phyloP scores from a whole-genome alignment of 2,888 invertebrate species.

The Caenorhabditis doughertyi region DNA sequence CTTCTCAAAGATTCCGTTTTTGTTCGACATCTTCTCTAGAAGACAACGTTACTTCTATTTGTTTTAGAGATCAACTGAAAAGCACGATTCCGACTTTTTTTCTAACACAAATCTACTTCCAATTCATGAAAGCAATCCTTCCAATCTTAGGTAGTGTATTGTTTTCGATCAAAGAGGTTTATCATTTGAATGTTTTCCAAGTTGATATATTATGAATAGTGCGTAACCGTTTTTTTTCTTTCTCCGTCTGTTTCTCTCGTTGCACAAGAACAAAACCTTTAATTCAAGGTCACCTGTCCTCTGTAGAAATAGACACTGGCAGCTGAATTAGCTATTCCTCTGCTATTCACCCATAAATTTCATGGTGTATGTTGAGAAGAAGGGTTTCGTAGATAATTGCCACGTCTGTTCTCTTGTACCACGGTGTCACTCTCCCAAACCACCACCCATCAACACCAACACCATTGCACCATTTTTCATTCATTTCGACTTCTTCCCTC shows the following conservation, averaged over 20 bases:
- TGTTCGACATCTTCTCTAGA: not conserved
- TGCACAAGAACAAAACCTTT: not conserved
- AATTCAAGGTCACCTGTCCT: constrained; percentile 38
- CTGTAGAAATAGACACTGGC: constrained; percentile 1
- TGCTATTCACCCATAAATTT: constrained; percentile 45
- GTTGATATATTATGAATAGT: too few relatives aligned
- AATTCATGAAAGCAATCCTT: too few relatives aligned
- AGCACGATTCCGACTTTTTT: too few relatives aligned
- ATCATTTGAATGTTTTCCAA: too few relatives aligned
- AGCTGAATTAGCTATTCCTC: not conserved
- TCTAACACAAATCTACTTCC: too few relatives aligned
- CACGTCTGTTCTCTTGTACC: constrained; percentile 43
- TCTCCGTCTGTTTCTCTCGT: not conserved
- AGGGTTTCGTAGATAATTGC: constrained; percentile 40
- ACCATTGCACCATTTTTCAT: constrained; percentile 42
- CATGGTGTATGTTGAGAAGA: too few relatives aligned
- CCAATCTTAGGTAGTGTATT: too few relatives aligned
- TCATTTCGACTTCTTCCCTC: constrained; percentile 38
- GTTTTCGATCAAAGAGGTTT: too few relatives aligned
- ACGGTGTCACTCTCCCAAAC: constrained; percentile 1
- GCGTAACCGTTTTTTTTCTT: not conserved
- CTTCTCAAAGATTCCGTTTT: not conserved
- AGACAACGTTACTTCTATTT: constrained; percentile 7
- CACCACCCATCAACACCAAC: constrained; percentile 7
- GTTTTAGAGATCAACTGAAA: not conserved